Conservation (phyloP, 2,797 vertebrate species). For the Notolabrus celidotus region DNA sequence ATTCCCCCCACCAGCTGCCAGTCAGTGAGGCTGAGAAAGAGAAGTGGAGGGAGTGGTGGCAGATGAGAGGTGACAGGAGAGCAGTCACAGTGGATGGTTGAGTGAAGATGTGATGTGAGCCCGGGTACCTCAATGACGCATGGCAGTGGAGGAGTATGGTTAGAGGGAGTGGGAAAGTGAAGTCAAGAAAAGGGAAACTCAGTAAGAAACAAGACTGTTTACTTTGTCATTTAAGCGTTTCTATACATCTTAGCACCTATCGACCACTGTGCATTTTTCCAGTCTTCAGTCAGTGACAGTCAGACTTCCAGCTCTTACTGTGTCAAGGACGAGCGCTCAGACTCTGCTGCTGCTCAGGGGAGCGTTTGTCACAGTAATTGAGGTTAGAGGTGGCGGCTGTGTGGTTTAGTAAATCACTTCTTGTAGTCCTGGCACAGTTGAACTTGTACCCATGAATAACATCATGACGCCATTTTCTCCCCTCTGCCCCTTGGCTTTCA, state of each 20-base stretch:
- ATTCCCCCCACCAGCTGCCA: neutral
- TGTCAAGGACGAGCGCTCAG: constrained; percentile 66
- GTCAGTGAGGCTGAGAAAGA: constrained; percentile 19
- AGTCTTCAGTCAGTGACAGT: constrained; percentile 23
- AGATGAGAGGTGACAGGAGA: constrained; percentile 71
- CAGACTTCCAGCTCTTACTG: constrained; percentile 41
- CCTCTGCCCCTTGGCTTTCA: constrained; percentile 35
- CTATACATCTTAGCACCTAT: constrained; percentile 2
- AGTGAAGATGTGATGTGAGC: constrained; percentile 60
- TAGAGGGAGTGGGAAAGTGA: constrained; percentile 2
- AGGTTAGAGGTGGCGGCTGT: constrained; percentile 66
- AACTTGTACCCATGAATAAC: constrained; percentile 65
- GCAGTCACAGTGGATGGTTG: constrained; percentile 55
- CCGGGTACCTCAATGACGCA: constrained; percentile 27
- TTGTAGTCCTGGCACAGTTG: constrained; percentile 45
- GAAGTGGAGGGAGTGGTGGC: constrained; percentile 45
- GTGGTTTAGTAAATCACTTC: constrained; percentile 70
- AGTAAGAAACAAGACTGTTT: constrained; percentile 10
- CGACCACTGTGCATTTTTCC: constrained; percentile 2
- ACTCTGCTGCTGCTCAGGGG: constrained; percentile 38
- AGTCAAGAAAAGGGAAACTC: constrained; percentile 8
- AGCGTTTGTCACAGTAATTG: constrained; percentile 75
- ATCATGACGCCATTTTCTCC: constrained; percentile 29
- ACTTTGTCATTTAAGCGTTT: neutral
- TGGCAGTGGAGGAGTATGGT: neutral